phyloP scores from a whole-genome alignment of 2,113 vertebrate genomes.

The Aegotheles bennettii region DNA sequence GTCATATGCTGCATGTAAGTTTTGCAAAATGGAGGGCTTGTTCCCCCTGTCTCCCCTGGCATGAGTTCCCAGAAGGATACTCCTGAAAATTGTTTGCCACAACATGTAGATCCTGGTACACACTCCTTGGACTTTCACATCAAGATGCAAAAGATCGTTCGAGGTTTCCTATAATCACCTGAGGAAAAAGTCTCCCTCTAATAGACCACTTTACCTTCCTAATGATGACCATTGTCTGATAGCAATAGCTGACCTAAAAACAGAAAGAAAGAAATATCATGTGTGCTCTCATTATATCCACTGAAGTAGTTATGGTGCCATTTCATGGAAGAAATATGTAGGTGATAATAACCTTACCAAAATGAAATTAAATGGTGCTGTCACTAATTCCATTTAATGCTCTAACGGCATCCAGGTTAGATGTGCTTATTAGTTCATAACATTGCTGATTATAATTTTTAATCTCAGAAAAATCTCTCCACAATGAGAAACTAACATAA shows the following conservation, averaged over 20 bases:
- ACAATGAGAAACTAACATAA: background rate
- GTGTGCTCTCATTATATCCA: conserved; percentile 15
- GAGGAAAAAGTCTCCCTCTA: background rate
- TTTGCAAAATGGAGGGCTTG: background rate
- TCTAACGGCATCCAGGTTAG: conserved; percentile 62
- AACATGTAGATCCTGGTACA: background rate
- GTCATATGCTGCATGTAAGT: background rate
- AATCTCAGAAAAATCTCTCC: conserved; percentile 41
- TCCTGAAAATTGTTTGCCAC: background rate
- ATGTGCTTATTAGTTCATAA: conserved; percentile 44
- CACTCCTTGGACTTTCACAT: background rate
- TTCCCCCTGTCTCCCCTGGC: background rate
- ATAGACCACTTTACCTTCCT: background rate
- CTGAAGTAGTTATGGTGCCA: conserved; percentile 14
- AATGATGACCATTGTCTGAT: conserved; percentile 19
- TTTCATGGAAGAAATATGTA: conserved; percentile 49
- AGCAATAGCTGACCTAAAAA: conserved; percentile 19
- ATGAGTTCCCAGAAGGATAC: background rate
- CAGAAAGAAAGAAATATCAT: conserved; percentile 30
- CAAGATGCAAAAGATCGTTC: background rate
- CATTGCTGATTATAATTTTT: conserved; percentile 36
- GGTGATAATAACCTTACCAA: conserved; percentile 36
- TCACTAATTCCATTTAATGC: conserved; percentile 65
- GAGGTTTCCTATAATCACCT: background rate
- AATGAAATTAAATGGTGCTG: conserved; percentile 50